A percentile compares a stretch with the other conserved stretches of the same genome.
phyloP scores from a whole-genome alignment of 2,888 invertebrate species.

The Hymenopus coronatus region DNA sequence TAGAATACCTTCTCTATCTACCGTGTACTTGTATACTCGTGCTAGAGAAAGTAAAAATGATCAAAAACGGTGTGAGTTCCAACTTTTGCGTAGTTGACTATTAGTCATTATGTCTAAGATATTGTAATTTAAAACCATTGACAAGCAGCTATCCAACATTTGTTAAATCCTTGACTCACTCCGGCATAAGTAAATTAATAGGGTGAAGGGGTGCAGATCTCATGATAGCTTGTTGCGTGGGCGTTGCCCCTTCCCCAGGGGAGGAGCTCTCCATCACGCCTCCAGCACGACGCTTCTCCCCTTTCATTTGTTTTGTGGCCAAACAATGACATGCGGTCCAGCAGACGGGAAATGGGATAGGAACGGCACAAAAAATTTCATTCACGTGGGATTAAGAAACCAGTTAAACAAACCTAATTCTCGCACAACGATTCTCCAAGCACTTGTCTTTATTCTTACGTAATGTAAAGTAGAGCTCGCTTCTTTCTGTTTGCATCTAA shows the following conservation, averaged over 20 bases:
- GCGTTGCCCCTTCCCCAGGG: not conserved
- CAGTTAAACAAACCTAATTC: not conserved
- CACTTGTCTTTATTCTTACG: not conserved
- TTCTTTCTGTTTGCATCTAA: not conserved
- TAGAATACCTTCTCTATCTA: too few species aligned
- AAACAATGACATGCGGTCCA: constrained; percentile 27
- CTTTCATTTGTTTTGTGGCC: constrained; percentile 32
- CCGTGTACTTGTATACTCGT: too few species aligned
- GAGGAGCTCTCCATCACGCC: constrained; percentile 1
- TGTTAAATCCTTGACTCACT: not conserved
- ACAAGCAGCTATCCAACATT: not conserved
- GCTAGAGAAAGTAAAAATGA: too few species aligned
- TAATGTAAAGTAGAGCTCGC: not conserved
- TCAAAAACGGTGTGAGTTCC: too few species aligned
- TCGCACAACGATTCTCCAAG: not conserved
- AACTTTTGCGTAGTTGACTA: too few species aligned
- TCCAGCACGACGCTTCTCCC: constrained; percentile 23
- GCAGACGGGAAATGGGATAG: not conserved
- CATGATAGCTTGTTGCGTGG: not conserved
- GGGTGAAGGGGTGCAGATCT: not conserved
- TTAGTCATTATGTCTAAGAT: too few species aligned
- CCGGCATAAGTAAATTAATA: not conserved
- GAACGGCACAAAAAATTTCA: not conserved
- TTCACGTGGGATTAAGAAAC: not conserved
- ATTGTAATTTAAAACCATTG: too few species aligned